phyloP scores from a whole-genome alignment of 2,797 vertebrate genomes.

The Botia almorhae region DNA sequence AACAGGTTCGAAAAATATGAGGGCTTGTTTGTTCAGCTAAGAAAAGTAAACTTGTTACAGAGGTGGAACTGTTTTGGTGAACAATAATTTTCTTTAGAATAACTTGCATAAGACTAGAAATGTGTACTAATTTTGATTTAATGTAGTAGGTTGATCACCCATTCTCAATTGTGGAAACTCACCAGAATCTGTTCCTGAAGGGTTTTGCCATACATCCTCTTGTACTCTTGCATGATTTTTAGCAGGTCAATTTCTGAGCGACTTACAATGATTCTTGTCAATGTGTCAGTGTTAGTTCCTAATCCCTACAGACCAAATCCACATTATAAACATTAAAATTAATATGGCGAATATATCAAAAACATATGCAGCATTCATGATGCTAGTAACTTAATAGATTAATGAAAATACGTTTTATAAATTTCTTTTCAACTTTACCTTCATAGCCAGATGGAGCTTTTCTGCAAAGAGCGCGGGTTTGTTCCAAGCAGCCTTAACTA shows the following conservation, averaged over 20 bases:
- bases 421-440: constrained; percentile 75
- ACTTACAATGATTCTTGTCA: constrained; percentile 88
- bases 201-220: constrained; percentile 73
- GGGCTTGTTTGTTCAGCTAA: not conserved
- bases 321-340: not conserved
- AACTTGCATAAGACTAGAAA: not conserved
- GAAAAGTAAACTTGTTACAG: not conserved
- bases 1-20: too few relatives aligned
- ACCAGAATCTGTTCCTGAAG: constrained; percentile 86
- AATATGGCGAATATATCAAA: not conserved
- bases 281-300: constrained; percentile 77
- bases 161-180: constrained; percentile 53
- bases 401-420: not conserved
- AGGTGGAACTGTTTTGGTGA: too few relatives aligned
- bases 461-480: constrained; percentile 90
- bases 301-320: constrained; percentile 70
- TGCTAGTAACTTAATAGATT: not conserved
- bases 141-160: not conserved
- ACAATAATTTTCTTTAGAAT: not conserved
- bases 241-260: constrained; percentile 90
- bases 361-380: not conserved
- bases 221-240: constrained; percentile 84
- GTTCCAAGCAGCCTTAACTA: constrained; percentile 87
- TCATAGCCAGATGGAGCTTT: constrained; percentile 86
- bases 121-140: not conserved